Conservation (phyloP, 2,888 invertebrate species). For the Junonia oenone region DNA sequence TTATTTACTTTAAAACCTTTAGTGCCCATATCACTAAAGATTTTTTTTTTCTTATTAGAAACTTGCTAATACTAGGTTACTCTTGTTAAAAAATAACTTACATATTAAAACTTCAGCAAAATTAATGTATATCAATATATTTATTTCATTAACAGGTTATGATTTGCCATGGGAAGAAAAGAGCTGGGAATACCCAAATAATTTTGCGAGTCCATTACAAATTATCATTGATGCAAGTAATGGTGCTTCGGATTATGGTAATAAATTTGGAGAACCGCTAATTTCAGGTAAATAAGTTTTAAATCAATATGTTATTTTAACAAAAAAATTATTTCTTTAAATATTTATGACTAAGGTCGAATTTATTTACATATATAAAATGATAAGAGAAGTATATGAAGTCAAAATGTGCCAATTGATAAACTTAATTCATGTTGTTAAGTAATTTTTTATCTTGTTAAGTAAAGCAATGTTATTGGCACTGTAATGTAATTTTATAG, state of each 20-base stretch:
- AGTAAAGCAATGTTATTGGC: not conserved
- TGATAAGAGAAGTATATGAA: not conserved
- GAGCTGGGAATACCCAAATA: slow-evolving; percentile 87
- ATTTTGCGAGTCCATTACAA: slow-evolving; percentile 93
- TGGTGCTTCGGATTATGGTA: slow-evolving; percentile 99
- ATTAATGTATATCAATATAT: not conserved
- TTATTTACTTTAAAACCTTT: not conserved
- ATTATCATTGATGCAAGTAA: slow-evolving; percentile 97
- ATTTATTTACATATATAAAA: not conserved
- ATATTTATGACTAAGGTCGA: not conserved
- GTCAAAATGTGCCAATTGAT: not conserved
- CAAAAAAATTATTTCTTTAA: too few relatives aligned
- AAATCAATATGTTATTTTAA: too few relatives aligned
- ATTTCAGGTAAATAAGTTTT: slow-evolving; percentile 75
- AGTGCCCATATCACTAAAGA: too few relatives aligned
- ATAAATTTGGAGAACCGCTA: slow-evolving; percentile 98
- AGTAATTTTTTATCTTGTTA: not conserved
- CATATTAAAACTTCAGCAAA: not conserved
- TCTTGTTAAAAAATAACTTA: too few relatives aligned
- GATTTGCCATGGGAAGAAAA: slow-evolving; percentile 91
- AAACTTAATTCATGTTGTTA: not conserved
- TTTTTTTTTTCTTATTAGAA: too few relatives aligned
- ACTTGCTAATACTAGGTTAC: too few relatives aligned
- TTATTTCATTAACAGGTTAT: slow-evolving; percentile 81
- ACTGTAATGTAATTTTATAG: not conserved